Evolutionary conservation across 2,888 invertebrate species (phyloP), one percentile per base, ranked within the genome.

Genomic region (Creontiades dilutus): DNA sequence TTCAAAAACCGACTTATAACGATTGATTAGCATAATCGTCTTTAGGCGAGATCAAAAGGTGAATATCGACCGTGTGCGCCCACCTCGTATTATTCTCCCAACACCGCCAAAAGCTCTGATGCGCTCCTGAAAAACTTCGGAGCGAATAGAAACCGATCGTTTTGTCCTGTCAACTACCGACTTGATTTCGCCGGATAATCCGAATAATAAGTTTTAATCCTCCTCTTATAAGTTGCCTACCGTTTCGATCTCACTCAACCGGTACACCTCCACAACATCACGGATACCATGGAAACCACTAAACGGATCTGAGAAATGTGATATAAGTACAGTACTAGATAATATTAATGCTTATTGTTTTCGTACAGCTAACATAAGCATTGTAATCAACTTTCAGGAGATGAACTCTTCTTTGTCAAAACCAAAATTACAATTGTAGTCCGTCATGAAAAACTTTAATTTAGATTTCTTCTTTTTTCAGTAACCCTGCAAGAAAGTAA

Each of bases 21-120:
- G n/a, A 52, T 82, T 27, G 52, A 82, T 82, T 82, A 82, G 82
- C 82, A 82, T 82, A 82, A 82, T 82, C 82, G 52, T 82, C 82
- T 78, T 78, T 78, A 46, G 78, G 37, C 78, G n/a, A 47, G 78
- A 47, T 47, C 47, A 47, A 78, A 78, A 78, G 78, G 78, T 47
- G 78, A 78, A 78, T 78, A 78, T 78, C 78, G 37, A 46, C 78
- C 78, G 78, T 78, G 37, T 78, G 37, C 78, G 78, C 78, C 78
- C 47, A 78, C 78, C 19, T 78, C 78, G 46, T 16, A 19, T 14
- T 16, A 11, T 16, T n/a, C 47, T 68, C 13, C 68, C 23, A 23
- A 23, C 11, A 68, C 68, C 68, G 68, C 68, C 68, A 23, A 68
- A 68, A 68, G 68, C 23, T 68, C 23, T 68, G 27, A 23, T 68